Percentiles rank a stretch among this genome's conserved stretches.
Conservation (phyloP, 2,113 vertebrate species). For the Oxyura jamaicensis region DNA sequence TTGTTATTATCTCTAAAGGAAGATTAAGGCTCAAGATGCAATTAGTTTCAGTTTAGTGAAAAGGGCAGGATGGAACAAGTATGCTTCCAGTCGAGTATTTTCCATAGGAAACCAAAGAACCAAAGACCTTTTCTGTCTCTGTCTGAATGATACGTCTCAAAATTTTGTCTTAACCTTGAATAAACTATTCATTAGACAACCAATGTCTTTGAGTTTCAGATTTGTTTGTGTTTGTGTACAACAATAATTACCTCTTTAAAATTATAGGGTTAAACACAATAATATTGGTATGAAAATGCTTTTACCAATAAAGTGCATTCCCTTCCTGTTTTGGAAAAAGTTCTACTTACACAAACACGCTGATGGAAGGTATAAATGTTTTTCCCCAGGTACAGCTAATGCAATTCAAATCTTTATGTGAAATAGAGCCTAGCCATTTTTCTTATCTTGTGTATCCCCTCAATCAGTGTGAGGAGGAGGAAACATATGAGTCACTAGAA, state of each 20-base stretch:
- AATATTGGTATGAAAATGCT: background rate
- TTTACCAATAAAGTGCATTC: background rate
- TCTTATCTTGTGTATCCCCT: background rate
- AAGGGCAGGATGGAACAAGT: background rate
- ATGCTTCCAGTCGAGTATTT: background rate
- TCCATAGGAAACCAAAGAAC: background rate
- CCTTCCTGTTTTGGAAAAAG: background rate
- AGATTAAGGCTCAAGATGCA: slow-evolving; percentile 57
- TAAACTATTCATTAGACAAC: background rate
- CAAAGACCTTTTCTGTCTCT: background rate
- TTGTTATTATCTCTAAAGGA: slow-evolving; percentile 45
- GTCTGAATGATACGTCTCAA: background rate
- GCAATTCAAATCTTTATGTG: background rate
- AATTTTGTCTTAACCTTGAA: background rate
- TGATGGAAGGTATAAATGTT: background rate
- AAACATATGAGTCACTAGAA: slow-evolving; percentile 2
- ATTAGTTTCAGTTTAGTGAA: slow-evolving; percentile 36
- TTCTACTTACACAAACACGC: background rate
- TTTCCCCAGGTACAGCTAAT: background rate
- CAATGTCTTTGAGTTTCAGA: background rate
- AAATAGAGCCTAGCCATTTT: slow-evolving; percentile 12
- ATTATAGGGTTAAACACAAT: background rate
- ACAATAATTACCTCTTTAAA: background rate
- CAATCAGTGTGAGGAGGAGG: background rate
- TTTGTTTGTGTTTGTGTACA: background rate